Evolutionary conservation across 2,888 invertebrate species (phyloP).

Genomic region (Polyommatus iphigenia): DNA sequence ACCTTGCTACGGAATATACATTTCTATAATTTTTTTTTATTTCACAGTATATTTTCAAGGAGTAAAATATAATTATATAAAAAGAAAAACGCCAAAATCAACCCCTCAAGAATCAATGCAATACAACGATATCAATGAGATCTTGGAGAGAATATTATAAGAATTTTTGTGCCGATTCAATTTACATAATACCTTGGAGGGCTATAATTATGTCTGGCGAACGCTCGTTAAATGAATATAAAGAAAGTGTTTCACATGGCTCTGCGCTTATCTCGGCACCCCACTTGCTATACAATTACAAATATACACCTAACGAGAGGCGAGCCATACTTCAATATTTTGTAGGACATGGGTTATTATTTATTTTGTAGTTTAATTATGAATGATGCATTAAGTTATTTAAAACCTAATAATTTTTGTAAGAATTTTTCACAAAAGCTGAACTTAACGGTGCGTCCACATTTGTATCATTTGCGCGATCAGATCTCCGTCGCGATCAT

Average conservation of each 20-base stretch:
- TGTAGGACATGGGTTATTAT: not conserved
- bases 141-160: not conserved
- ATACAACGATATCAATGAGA: not conserved
- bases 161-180: not conserved
- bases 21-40: not conserved
- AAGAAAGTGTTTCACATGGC: constrained; percentile 27
- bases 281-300: constrained; percentile 30
- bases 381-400: not conserved
- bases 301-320: constrained; percentile 19
- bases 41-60: not conserved
- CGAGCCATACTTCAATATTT: not conserved
- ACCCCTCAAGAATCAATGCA: not conserved
- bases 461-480: too few species aligned
- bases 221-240: constrained; percentile 30
- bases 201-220: constrained; percentile 23
- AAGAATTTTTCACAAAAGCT: too few species aligned
- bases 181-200: constrained; percentile 26
- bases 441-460: too few species aligned
- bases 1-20: not conserved
- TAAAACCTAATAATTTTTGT: too few species aligned
- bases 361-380: not conserved
- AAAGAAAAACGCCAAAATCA: not conserved
- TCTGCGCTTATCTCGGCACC: constrained; percentile 27
- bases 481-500: too few species aligned
- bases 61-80: not conserved